Percentiles rank a stretch among this genome's conserved stretches.
phyloP scores from a whole-genome alignment of 2,888 invertebrate genomes.

The Pomacea canaliculata region DNA sequence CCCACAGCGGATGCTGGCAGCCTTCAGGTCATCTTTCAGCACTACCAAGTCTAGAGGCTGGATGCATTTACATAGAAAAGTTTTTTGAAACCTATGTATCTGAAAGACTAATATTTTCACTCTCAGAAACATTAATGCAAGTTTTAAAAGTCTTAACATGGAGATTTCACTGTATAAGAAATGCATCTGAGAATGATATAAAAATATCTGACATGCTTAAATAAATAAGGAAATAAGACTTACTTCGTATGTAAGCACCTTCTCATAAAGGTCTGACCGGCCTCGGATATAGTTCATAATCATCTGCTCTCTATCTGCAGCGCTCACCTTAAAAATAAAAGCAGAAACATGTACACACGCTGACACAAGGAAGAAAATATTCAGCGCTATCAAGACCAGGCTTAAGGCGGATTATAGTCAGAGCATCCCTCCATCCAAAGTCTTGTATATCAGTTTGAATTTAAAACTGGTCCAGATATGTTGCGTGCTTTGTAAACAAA shows the following conservation, averaged over 20 bases:
- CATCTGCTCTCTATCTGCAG: slow-evolving; percentile 34
- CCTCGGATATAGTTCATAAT: slow-evolving; percentile 63
- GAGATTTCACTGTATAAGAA: too few species aligned
- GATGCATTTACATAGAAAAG: slow-evolving; percentile 30
- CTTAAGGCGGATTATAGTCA: too few species aligned
- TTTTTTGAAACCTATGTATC: neutral
- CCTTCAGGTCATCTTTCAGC: slow-evolving; percentile 69
- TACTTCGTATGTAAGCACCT: slow-evolving; percentile 72
- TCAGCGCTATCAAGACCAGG: too few species aligned
- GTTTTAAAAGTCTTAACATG: too few species aligned
- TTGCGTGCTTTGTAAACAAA: too few species aligned
- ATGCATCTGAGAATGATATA: too few species aligned
- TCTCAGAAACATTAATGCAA: neutral
- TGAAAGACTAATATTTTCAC: neutral
- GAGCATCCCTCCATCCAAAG: too few species aligned
- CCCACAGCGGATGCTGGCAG: slow-evolving; percentile 71
- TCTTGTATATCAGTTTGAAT: too few species aligned
- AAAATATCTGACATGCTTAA: too few species aligned
- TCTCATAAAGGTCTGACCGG: slow-evolving; percentile 70
- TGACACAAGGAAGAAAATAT: too few species aligned
- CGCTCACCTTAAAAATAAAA: slow-evolving; percentile 24
- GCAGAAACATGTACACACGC: neutral
- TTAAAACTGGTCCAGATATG: too few species aligned
- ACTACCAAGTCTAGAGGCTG: slow-evolving; percentile 71
- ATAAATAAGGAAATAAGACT: slow-evolving; percentile 8